Evolutionary conservation across 2,888 invertebrate species (phyloP).

Genomic region (Eutolmus rufibarbis): DNA sequence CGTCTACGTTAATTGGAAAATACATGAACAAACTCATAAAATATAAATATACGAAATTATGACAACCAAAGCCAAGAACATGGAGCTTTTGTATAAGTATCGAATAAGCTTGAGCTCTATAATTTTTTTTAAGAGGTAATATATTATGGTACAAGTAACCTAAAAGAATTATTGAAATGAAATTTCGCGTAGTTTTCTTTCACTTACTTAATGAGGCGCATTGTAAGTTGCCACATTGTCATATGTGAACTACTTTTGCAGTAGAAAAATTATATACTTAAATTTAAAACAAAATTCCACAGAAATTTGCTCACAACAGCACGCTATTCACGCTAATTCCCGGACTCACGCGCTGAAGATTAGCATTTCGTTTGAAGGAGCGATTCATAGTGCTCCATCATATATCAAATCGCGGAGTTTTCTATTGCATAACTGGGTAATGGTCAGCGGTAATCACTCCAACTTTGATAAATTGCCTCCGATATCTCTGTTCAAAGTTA

Average conservation of each 20-base stretch:
- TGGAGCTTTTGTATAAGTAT: no score
- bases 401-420: slow-evolving; percentile 45
- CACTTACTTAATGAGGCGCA: neutral
- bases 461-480: slow-evolving; percentile 49
- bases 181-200: no score
- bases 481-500: slow-evolving; percentile 46
- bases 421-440: slow-evolving; percentile 47
- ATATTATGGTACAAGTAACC: neutral
- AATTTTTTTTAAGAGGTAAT: no score
- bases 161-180: neutral
- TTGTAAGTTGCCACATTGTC: neutral
- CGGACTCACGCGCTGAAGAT: slow-evolving; percentile 34
- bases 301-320: neutral
- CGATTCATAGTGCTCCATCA: slow-evolving; percentile 42
- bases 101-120: no score
- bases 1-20: no score
- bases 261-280: neutral
- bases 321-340: slow-evolving; percentile 31
- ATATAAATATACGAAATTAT: no score
- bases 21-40: no score
- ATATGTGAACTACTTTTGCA: neutral
- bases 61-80: no score
- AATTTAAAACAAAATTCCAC: neutral
- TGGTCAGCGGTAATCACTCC: slow-evolving; percentile 48
- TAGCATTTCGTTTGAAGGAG: slow-evolving; percentile 28